Percentiles rank a stretch among this genome's conserved stretches.
Evolutionary conservation across 2,113 vertebrate genomes (phyloP).

Genomic region (Copsychus sechellarum): DNA sequence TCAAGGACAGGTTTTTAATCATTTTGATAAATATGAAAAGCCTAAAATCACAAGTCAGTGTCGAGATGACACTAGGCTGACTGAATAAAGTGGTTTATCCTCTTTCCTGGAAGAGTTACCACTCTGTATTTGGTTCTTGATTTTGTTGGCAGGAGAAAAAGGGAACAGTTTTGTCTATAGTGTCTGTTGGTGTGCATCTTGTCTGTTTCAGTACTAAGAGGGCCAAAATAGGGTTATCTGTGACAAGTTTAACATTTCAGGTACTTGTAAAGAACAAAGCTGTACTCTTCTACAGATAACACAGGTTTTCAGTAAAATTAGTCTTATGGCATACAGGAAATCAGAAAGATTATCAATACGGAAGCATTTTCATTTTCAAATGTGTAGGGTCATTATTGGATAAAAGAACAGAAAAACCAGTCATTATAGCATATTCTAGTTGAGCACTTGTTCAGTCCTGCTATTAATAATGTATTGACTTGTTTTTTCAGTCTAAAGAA

Average conservation of each 20-base stretch:
- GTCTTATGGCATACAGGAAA: background rate
- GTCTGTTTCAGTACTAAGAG: background rate
- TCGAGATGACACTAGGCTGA: background rate
- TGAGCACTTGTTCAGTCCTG: background rate
- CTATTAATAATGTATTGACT: background rate
- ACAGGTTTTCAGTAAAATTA: background rate
- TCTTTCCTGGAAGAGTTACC: background rate
- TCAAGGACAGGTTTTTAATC: background rate
- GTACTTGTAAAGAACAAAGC: background rate
- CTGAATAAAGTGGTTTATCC: background rate
- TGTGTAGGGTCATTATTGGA: background rate
- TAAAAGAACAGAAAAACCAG: background rate
- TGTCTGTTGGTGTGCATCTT: background rate
- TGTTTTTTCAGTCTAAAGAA: slow-evolving; percentile 89
- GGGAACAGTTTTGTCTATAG: background rate
- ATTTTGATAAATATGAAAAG: background rate
- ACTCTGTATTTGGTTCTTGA: background rate
- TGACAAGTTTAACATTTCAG: background rate
- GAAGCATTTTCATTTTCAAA: background rate
- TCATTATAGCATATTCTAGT: background rate
- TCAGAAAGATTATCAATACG: background rate
- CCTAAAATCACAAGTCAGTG: background rate
- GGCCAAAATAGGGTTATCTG: background rate
- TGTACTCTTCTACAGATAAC: background rate
- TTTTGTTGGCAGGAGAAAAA: background rate